Evolutionary conservation across 2,888 invertebrate species (phyloP).

Genomic region (Tetramorium bicarinatum): DNA sequence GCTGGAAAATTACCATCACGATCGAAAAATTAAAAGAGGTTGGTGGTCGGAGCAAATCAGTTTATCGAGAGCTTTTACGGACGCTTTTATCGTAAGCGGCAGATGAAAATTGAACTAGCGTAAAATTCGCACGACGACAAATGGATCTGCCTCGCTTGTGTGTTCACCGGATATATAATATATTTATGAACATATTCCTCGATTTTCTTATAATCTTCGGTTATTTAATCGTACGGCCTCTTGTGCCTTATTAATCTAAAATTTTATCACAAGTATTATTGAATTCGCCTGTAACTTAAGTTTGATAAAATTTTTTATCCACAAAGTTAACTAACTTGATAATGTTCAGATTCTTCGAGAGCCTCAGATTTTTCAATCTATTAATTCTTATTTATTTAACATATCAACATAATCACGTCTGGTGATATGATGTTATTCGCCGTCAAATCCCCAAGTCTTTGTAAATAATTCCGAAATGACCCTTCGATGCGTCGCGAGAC

Average conservation of each 20-base stretch:
- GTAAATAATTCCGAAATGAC: conserved; percentile 18
- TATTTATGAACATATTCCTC: conserved; percentile 1
- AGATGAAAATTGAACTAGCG: conserved; percentile 66
- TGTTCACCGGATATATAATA: neutral
- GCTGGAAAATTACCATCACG: conserved; percentile 48
- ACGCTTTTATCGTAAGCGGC: conserved; percentile 67
- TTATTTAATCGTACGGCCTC: neutral
- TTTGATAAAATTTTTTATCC: neutral
- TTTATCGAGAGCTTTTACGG: conserved; percentile 68
- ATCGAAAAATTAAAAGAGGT: conserved; percentile 63
- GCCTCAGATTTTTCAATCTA: neutral
- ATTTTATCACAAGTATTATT: neutral
- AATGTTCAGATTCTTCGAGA: neutral
- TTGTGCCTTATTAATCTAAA: neutral
- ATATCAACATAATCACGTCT: neutral
- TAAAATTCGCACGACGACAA: conserved; percentile 60
- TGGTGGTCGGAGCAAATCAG: conserved; percentile 59
- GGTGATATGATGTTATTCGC: neutral
- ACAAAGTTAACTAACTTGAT: neutral
- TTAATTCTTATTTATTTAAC: neutral
- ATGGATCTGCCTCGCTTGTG: conserved; percentile 42
- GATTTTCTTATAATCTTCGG: neutral
- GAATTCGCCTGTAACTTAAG: neutral
- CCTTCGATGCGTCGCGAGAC: conserved; percentile 19
- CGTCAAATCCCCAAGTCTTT: neutral